Conservation (phyloP, 2,888 invertebrate species). For the Aleiodes testaceus region DNA sequence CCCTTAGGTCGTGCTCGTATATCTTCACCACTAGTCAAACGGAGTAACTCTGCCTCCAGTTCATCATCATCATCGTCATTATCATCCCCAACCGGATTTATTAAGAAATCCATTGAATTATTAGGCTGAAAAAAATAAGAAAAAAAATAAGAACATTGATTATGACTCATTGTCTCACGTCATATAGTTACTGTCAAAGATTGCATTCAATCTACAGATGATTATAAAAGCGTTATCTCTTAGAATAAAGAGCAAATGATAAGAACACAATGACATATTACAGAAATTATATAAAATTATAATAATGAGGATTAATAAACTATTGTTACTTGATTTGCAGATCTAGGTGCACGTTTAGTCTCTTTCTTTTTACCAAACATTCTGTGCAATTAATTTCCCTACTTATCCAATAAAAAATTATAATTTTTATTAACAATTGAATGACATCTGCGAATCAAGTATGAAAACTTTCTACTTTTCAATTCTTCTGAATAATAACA, state of each 20-base stretch:
- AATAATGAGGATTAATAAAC: background rate
- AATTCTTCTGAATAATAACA: background rate
- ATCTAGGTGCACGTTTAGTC: constrained; percentile 58
- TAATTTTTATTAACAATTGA: background rate
- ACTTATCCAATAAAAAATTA: background rate
- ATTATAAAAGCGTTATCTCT: background rate
- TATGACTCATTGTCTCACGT: background rate
- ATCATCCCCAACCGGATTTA: constrained; percentile 71
- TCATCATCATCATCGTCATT: constrained; percentile 83
- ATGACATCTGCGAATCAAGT: background rate
- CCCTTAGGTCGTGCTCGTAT: constrained; percentile 63
- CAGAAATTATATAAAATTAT: constrained; percentile 9
- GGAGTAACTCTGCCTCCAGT: constrained; percentile 89
- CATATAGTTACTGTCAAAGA: background rate
- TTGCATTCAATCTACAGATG: background rate
- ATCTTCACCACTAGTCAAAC: constrained; percentile 76
- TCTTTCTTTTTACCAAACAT: constrained; percentile 67
- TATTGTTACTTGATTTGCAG: constrained; percentile 54
- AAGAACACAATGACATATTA: constrained; percentile 30
- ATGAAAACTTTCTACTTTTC: background rate
- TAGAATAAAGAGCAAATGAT: background rate
- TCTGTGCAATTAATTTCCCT: constrained; percentile 20
- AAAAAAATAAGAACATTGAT: background rate
- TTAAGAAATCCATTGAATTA: constrained; percentile 56
- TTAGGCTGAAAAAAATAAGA: constrained; percentile 17